Evolutionary conservation across 1,140 invertebrate species (phyloP), one percentile per base, ranked within the genome.

Genomic region (Heliconius himera): DNA sequence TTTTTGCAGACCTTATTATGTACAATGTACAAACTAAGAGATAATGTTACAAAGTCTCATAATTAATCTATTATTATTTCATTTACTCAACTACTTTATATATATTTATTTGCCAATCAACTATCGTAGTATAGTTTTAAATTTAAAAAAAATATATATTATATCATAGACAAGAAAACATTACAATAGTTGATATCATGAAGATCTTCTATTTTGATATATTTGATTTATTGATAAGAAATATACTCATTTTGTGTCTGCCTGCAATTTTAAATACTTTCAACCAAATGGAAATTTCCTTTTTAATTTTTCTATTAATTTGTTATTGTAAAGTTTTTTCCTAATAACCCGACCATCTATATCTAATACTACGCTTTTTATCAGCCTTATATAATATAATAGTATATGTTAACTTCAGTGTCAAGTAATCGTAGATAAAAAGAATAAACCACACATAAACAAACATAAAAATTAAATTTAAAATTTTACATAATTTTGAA

Each of bases 301-400:
- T n/a, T n/a, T n/a, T n/a, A n/a, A n/a, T n/a, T n/a, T n/a, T n/a
- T 56, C 18, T 56, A n/a, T 56, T 22, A 9, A 11, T n/a, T 9
- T n/a, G 1, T 3, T 56, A 56, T 56, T 56, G 20, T 56, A n/a
- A 22, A 22, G 54, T 16, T 66, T 66, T 66, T 66, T 66, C 2
- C 6, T 66, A 13, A 5, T 66, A 29, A 29, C 26, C 11, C 6
- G 54, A 56, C n/a, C 80, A 85, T 78, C 76, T 81, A 76, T 74
- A 77, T 26, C 83, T 86, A 84, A 87, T 70, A 73, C 81, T 87
- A 87, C 66, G 81, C 79, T 84, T 85, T 85, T 76, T 84, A 49
- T 89, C 88, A 89, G 88, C 88, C 87, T 89, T 89, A 89, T 88
- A 83, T 75, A 46, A 46, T 46, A 83, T 87, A 85, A 85, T 71